A percentile compares a stretch with the other conserved stretches of the same genome.
Evolutionary conservation across 2,888 invertebrate species (phyloP).

Genomic region (Papilio gigon): DNA sequence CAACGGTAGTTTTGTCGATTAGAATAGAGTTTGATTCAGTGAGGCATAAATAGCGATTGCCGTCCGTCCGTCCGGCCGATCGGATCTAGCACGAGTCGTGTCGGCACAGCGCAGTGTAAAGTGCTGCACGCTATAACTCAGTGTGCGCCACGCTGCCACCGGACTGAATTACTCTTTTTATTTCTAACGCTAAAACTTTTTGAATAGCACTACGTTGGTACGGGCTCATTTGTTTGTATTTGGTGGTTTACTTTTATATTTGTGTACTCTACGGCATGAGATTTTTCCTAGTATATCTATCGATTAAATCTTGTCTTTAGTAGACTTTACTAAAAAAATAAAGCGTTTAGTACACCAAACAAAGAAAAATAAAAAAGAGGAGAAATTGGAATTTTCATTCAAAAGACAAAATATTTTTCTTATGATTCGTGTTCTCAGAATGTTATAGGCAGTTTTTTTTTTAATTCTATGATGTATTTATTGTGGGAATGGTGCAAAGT

Average conservation of each 20-base stretch:
- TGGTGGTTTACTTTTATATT: neutral
- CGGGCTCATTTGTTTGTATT: slow-evolving; percentile 16
- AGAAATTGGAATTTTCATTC: no score
- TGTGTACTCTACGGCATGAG: neutral
- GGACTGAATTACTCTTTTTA: slow-evolving; percentile 29
- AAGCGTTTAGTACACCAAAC: no score
- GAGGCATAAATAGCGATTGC: slow-evolving; percentile 11
- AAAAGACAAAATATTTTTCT: neutral
- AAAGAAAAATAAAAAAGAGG: neutral
- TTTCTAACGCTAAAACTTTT: slow-evolving; percentile 37
- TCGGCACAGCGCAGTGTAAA: slow-evolving; percentile 16
- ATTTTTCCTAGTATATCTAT: no score
- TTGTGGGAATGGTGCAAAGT: slow-evolving; percentile 26
- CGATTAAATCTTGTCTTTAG: no score
- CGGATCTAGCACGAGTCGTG: slow-evolving; percentile 9
- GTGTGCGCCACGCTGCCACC: slow-evolving; percentile 4
- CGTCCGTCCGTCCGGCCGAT: neutral
- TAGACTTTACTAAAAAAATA: no score
- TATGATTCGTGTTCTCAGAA: no score
- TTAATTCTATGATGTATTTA: neutral
- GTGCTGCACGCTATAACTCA: slow-evolving; percentile 12
- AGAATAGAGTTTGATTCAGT: slow-evolving; percentile 17
- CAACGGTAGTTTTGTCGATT: neutral
- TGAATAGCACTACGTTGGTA: slow-evolving; percentile 13
- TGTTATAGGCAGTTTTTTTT: no score